Percentiles rank a stretch among this genome's conserved stretches.
Evolutionary conservation across 2,797 vertebrate genomes (phyloP).

Genomic region (Coendou prehensilis): DNA sequence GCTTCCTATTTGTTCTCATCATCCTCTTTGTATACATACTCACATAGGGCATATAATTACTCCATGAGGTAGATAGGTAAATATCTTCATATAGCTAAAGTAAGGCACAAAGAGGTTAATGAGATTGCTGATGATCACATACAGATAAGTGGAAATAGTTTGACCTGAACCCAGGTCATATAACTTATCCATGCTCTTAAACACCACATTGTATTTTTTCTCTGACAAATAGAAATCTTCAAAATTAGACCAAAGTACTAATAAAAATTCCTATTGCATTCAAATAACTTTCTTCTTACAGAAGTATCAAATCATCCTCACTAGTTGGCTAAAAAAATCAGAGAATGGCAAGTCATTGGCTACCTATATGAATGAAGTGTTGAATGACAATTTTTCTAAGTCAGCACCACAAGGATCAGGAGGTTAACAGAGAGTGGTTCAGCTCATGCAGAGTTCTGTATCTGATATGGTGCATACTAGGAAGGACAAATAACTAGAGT

Average conservation of each 20-base stretch:
- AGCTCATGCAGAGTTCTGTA: neutral
- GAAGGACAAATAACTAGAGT: neutral
- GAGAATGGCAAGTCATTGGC: neutral
- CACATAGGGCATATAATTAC: neutral
- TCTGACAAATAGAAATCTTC: neutral
- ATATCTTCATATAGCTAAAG: neutral
- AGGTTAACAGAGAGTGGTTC: neutral
- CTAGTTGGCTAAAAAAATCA: neutral
- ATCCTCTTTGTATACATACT: neutral
- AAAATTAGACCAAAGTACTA: neutral
- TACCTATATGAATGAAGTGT: neutral
- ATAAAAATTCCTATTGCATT: neutral
- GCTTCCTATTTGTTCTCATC: neutral
- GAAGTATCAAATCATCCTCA: neutral
- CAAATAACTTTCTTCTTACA: neutral
- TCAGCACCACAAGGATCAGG: neutral
- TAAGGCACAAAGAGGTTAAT: neutral
- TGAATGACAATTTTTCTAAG: neutral
- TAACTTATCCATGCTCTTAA: neutral
- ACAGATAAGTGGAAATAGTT: neutral
- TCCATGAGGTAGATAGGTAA: neutral
- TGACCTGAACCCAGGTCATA: neutral
- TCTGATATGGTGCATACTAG: neutral
- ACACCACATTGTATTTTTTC: neutral
- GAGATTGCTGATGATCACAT: neutral